Percentiles rank a stretch among this genome's conserved stretches.
phyloP scores from a whole-genome alignment of 1,140 invertebrate genomes.

The Macrobrachium rosenbergii region DNA sequence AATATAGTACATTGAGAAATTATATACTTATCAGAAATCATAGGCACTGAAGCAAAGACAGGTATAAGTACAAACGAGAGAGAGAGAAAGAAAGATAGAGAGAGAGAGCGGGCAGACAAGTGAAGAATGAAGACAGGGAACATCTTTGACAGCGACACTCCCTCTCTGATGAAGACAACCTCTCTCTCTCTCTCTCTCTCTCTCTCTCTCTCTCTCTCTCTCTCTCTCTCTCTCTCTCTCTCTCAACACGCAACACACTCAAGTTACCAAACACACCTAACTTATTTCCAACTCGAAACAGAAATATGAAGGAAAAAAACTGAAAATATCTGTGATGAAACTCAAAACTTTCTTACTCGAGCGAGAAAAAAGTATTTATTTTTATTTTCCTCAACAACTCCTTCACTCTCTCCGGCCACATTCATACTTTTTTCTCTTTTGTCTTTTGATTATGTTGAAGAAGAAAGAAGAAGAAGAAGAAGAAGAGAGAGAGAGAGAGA shows the following conservation, averaged over 20 bases:
- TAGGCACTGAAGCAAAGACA: too few species aligned
- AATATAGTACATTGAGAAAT: too few species aligned
- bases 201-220: neutral
- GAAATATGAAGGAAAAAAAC: too few species aligned
- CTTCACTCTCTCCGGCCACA: too few species aligned
- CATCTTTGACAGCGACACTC: conserved; percentile 8
- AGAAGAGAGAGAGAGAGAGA: neutral
- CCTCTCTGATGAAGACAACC: neutral
- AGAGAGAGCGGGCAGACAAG: conserved; percentile 1
- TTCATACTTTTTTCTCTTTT: too few species aligned
- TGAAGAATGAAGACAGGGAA: neutral
- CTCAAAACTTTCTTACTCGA: too few species aligned
- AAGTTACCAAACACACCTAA: neutral
- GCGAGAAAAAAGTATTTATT: too few species aligned
- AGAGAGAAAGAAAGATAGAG: conserved; percentile 7
- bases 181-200: neutral
- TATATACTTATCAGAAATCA: too few species aligned
- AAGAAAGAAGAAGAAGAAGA: neutral
- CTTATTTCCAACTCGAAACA: neutral
- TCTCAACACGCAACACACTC: neutral
- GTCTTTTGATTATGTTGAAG: conserved; percentile 1
- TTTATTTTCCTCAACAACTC: too few species aligned
- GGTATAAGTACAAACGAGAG: too few species aligned
- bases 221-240: too few species aligned
- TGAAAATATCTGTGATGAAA: too few species aligned